These are phyloP conservation scores for Caenorhabditis brenneri DNA, from an alignment of 1,140 invertebrate species.

Conservation along the genomic window DNA sequence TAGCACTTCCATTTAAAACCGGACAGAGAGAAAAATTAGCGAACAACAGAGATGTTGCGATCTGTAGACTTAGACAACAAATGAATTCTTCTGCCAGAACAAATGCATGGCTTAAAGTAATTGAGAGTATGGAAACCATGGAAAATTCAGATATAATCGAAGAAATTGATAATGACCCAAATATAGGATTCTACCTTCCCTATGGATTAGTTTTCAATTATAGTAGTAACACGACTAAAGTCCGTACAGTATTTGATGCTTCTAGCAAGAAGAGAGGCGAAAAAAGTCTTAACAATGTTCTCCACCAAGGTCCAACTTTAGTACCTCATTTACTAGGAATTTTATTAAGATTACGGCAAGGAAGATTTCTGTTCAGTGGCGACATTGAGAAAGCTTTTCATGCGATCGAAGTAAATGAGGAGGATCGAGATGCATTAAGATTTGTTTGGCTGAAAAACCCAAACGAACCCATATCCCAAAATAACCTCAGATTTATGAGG, in stretches of 20 bases:
- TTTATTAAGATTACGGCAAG: not conserved
- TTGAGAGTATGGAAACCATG: not conserved
- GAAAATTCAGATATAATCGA: not conserved
- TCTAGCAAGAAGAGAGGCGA: not conserved
- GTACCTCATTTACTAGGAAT: not conserved
- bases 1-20: not conserved
- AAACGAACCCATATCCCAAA: not conserved
- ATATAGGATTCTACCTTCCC: not conserved
- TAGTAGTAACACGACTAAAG: not conserved
- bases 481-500: not conserved
- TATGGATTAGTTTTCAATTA: not conserved
- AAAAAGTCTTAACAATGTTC: not conserved
- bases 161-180: not conserved
- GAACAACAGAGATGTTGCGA: not conserved
- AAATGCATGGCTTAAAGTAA: not conserved
- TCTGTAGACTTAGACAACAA: not conserved
- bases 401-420: not conserved
- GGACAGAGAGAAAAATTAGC: not conserved
- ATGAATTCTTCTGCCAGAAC: not conserved
- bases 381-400: not conserved
- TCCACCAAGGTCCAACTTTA: not conserved
- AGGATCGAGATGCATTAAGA: not conserved
- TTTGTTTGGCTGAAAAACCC: not conserved
- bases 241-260: not conserved
- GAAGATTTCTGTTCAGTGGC: not conserved